These are phyloP conservation scores for Ariopsis seemanni DNA, from an alignment of 2,113 vertebrate species.

Conservation along the genomic window DNA sequence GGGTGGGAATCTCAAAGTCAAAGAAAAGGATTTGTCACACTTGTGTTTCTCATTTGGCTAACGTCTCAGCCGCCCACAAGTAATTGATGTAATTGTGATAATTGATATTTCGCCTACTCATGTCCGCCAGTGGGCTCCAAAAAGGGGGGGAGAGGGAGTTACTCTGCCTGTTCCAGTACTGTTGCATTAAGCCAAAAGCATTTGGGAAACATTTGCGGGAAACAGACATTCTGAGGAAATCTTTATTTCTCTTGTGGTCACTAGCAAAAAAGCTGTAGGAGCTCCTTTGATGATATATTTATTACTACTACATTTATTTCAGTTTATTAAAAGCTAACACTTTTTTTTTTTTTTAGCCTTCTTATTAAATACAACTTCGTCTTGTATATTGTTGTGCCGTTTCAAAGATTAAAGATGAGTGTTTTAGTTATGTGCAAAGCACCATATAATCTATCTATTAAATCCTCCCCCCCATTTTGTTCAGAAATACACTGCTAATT, in stretches of 20 bases:
- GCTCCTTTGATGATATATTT: constrained; percentile 42
- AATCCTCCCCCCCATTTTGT: background rate
- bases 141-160: constrained; percentile 1
- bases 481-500: background rate
- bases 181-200: constrained; percentile 40
- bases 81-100: constrained; percentile 58
- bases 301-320: background rate
- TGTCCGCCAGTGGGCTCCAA: constrained; percentile 16
- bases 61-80: constrained; percentile 45
- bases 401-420: background rate
- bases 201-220: constrained; percentile 51
- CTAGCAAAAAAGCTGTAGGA: constrained; percentile 45
- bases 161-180: constrained; percentile 10
- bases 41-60: constrained; percentile 49
- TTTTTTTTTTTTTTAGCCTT: background rate
- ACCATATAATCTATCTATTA: background rate
- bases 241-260: constrained; percentile 30
- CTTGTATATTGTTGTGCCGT: background rate
- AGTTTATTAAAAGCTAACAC: background rate
- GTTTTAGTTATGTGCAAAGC: background rate
- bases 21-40: constrained; percentile 42
- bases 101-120: constrained; percentile 50
- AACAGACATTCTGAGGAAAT: constrained; percentile 54
- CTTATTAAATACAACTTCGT: background rate
- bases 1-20: constrained; percentile 21